phyloP scores from a whole-genome alignment of 2,888 invertebrate genomes.

The Habrosyne pyritoides region DNA sequence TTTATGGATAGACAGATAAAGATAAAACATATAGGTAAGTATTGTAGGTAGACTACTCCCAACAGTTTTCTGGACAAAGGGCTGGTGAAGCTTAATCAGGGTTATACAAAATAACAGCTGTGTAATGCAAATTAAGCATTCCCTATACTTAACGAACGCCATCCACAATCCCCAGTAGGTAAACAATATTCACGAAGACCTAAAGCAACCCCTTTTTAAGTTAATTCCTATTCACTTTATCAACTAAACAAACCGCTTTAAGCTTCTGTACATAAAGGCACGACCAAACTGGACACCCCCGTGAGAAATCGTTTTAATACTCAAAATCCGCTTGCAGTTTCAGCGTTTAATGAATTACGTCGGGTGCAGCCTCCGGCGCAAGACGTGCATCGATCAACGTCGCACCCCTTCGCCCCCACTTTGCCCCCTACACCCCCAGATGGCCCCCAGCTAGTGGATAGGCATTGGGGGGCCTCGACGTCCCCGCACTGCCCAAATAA shows the following conservation, averaged over 20 bases:
- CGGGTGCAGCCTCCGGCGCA: slow-evolving; percentile 84
- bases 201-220: slow-evolving; percentile 49
- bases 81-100: too few species aligned
- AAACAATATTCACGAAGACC: slow-evolving; percentile 32
- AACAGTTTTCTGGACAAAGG: too few species aligned
- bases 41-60: too few species aligned
- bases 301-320: slow-evolving; percentile 83
- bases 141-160: background rate
- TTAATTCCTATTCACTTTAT: slow-evolving; percentile 69
- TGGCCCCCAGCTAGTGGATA: slow-evolving; percentile 44
- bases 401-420: slow-evolving; percentile 56
- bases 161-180: slow-evolving; percentile 1
- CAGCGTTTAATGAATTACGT: slow-evolving; percentile 84
- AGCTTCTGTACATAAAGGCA: slow-evolving; percentile 61
- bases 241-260: slow-evolving; percentile 61
- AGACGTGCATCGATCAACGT: slow-evolving; percentile 87
- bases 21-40: too few species aligned
- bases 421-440: slow-evolving; percentile 37
- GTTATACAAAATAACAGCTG: too few species aligned
- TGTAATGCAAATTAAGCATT: background rate
- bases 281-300: slow-evolving; percentile 72
- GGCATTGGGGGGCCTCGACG: slow-evolving; percentile 64
- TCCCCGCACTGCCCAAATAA: slow-evolving; percentile 79
- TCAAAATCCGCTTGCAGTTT: slow-evolving; percentile 83
- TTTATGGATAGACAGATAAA: too few species aligned